phyloP scores from a whole-genome alignment of 1,140 invertebrate species.

The Sesamia nonagrioides region DNA sequence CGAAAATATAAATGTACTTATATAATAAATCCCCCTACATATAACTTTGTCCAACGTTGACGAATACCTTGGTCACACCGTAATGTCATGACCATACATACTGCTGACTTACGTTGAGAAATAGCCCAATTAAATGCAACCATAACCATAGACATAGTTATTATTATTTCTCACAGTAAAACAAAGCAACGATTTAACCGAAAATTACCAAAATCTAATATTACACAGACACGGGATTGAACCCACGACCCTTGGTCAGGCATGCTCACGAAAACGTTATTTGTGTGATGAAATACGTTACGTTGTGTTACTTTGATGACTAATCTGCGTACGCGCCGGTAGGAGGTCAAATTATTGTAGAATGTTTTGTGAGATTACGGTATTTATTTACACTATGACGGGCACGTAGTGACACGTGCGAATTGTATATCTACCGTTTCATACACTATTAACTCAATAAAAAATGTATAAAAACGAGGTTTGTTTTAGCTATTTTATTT shows the following conservation, averaged over 20 bases:
- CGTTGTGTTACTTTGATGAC: constrained; percentile 52
- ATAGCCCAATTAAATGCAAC: not conserved
- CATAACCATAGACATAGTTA: not conserved
- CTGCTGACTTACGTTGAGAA: not conserved
- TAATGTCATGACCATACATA: not conserved
- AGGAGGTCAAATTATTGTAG: constrained; percentile 24
- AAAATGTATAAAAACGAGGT: too few relatives aligned
- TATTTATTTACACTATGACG: not conserved
- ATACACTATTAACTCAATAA: too few relatives aligned
- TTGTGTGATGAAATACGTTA: constrained; percentile 61
- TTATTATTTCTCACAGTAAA: constrained; percentile 29
- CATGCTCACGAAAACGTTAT: constrained; percentile 65
- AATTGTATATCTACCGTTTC: too few relatives aligned
- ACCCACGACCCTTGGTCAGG: constrained; percentile 57
- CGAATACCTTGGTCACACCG: not conserved
- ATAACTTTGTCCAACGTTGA: too few relatives aligned
- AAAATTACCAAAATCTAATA: constrained; percentile 22
- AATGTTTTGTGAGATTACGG: not conserved
- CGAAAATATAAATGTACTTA: too few relatives aligned
- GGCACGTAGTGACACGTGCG: not conserved
- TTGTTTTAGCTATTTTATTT: too few relatives aligned
- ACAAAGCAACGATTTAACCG: constrained; percentile 23
- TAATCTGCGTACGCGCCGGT: constrained; percentile 48
- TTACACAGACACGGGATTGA: constrained; percentile 50
- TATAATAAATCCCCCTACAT: too few relatives aligned